A percentile compares a stretch with the other conserved stretches of the same genome.
Evolutionary conservation across 2,113 vertebrate species (phyloP).

Genomic region (Aspidoscelis tigris): DNA sequence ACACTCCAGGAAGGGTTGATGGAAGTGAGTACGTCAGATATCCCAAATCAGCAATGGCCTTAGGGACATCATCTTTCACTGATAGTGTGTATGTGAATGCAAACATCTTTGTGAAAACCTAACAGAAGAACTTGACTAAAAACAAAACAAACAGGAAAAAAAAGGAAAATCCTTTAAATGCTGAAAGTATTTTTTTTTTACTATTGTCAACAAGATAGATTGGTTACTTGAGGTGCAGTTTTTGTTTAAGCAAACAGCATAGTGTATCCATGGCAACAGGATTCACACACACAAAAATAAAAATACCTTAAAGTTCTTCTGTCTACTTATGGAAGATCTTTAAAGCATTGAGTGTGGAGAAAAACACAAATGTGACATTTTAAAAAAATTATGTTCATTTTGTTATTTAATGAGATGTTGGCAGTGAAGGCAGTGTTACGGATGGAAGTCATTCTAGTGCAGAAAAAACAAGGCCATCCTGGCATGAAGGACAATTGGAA

Average conservation of each 20-base stretch:
- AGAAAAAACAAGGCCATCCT: too few relatives aligned
- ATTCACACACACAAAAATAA: not conserved
- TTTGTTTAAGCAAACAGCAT: slow-evolving; percentile 16
- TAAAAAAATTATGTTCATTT: not conserved
- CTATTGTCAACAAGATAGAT: not conserved
- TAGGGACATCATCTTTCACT: not conserved
- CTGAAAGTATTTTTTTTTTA: slow-evolving; percentile 28
- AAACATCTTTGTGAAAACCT: not conserved
- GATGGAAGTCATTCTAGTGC: too few relatives aligned
- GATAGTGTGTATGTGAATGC: not conserved
- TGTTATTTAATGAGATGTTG: slow-evolving; percentile 1
- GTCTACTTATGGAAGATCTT: slow-evolving; percentile 2
- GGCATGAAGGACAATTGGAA: too few relatives aligned
- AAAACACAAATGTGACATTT: not conserved
- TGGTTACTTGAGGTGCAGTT: slow-evolving; percentile 20
- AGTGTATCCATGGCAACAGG: slow-evolving; percentile 13
- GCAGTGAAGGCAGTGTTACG: not conserved
- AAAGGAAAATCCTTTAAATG: not conserved
- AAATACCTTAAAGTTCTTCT: not conserved
- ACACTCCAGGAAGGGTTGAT: not conserved
- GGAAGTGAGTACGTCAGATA: too few relatives aligned
- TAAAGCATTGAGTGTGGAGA: slow-evolving; percentile 1
- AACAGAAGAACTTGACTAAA: slow-evolving; percentile 7
- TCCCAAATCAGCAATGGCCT: not conserved
- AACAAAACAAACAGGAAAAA: not conserved